These are phyloP conservation scores for Scelioninae gen. 2 DNA, from an alignment of 2,888 invertebrate species.

Conservation along the genomic window DNA sequence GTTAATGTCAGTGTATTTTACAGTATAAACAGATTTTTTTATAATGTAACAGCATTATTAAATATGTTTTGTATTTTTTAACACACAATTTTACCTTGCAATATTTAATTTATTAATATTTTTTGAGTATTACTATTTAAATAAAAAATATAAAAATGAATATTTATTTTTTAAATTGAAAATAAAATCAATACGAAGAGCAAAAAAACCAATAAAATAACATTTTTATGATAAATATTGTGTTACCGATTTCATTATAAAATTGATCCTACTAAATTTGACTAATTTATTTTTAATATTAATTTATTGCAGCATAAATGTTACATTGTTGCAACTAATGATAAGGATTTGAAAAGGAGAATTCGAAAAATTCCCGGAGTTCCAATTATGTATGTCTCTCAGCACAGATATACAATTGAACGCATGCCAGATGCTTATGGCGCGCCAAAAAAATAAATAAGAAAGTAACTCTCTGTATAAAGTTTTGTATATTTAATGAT, in stretches of 20 bases:
- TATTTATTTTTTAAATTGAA: no score
- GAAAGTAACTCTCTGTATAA: background rate
- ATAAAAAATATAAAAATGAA: no score
- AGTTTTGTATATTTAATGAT: conserved; percentile 14
- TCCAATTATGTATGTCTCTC: conserved; percentile 97
- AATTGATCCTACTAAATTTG: no score
- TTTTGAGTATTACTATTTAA: background rate
- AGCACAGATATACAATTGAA: conserved; percentile 96
- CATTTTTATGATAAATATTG: no score
- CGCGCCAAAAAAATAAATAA: conserved; percentile 81
- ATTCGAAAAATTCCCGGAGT: conserved; percentile 99
- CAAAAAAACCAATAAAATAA: no score
- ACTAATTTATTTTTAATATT: no score
- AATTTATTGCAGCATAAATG: conserved; percentile 90
- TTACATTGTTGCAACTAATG: conserved; percentile 99
- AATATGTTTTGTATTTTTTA: background rate
- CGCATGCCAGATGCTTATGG: conserved; percentile 99
- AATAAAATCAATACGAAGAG: no score
- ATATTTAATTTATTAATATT: no score
- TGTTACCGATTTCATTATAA: no score
- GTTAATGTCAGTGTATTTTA: no score
- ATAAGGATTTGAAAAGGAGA: conserved; percentile 95
- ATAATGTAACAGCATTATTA: background rate
- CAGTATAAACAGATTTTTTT: no score
- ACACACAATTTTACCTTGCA: no score